These are phyloP conservation scores for Distichodus sexfasciatus DNA, from an alignment of 2,797 vertebrate species.

Conservation along the genomic window DNA sequence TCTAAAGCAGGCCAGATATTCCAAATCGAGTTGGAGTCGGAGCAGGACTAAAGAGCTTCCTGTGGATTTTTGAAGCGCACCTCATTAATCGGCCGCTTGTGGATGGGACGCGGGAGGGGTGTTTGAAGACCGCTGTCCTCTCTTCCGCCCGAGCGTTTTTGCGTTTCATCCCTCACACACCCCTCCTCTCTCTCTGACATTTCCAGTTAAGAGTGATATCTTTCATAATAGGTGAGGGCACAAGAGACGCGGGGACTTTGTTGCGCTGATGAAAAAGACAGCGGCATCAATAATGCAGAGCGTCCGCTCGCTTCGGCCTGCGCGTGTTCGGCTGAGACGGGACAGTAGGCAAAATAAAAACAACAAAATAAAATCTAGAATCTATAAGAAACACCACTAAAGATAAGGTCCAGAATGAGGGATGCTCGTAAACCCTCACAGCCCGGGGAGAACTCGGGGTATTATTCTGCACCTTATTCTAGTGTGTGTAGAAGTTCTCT, in stretches of 20 bases:
- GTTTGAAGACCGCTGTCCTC: conserved; percentile 68
- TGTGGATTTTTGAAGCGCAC: conserved; percentile 70
- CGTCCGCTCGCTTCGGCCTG: conserved; percentile 54
- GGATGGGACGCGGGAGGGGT: conserved; percentile 15
- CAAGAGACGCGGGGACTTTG: conserved; percentile 62
- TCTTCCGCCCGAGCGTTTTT: conserved; percentile 61
- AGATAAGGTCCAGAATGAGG: no score
- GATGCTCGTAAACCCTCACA: no score
- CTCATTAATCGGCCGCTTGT: conserved; percentile 69
- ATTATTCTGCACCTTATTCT: no score
- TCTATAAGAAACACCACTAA: no score
- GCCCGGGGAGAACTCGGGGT: no score
- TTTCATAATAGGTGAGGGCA: conserved; percentile 67
- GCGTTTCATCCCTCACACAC: conserved; percentile 54
- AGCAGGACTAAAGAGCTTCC: conserved; percentile 70
- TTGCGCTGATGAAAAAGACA: conserved; percentile 72
- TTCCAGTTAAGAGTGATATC: conserved; percentile 55
- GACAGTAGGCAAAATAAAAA: conserved; percentile 1
- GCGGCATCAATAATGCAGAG: conserved; percentile 76
- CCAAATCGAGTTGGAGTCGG: conserved; percentile 76
- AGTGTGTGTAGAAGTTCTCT: no score
- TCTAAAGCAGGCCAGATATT: conserved; percentile 53
- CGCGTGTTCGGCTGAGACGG: background rate
- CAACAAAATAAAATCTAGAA: no score
- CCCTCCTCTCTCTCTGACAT: conserved; percentile 22